A percentile compares a stretch with the other conserved stretches of the same genome.
These are phyloP conservation scores for Drosophila neotestacea DNA, from an alignment of 2,888 invertebrate genomes.

Conservation along the genomic window DNA sequence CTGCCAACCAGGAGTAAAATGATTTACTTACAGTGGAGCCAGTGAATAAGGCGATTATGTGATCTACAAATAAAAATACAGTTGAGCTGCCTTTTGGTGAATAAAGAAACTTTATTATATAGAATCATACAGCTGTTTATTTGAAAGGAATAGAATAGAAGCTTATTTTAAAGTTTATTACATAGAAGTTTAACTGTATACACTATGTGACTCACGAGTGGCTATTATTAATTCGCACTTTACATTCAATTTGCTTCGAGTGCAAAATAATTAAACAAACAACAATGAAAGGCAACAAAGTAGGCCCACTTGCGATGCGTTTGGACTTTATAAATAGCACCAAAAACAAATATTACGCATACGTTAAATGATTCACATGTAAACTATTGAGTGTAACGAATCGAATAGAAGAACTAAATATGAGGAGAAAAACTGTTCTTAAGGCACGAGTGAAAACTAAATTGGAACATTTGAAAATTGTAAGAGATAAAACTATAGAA, in stretches of 20 bases:
- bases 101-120: no score
- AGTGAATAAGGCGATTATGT: constrained; percentile 43
- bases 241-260: constrained; percentile 5
- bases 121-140: no score
- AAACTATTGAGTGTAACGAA: not conserved
- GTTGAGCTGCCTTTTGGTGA: not conserved
- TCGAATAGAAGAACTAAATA: not conserved
- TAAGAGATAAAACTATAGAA: not conserved
- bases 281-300: constrained; percentile 31
- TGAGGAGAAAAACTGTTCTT: not conserved
- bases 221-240: constrained; percentile 48
- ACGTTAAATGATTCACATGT: constrained; percentile 47
- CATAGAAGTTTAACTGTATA: not conserved
- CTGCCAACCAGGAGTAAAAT: constrained; percentile 48
- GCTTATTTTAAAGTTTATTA: not conserved
- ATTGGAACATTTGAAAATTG: not conserved
- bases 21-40: constrained; percentile 58
- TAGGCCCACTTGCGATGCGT: constrained; percentile 28
- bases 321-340: constrained; percentile 38
- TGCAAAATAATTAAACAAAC: constrained; percentile 16
- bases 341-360: constrained; percentile 38
- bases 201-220: constrained; percentile 36
- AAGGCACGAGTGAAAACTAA: not conserved
- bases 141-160: no score
- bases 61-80: constrained; percentile 2